Percentiles rank a stretch among this genome's conserved stretches.
These are phyloP conservation scores for Andrena fulva DNA, from an alignment of 2,888 invertebrate species.

Conservation along the genomic window DNA sequence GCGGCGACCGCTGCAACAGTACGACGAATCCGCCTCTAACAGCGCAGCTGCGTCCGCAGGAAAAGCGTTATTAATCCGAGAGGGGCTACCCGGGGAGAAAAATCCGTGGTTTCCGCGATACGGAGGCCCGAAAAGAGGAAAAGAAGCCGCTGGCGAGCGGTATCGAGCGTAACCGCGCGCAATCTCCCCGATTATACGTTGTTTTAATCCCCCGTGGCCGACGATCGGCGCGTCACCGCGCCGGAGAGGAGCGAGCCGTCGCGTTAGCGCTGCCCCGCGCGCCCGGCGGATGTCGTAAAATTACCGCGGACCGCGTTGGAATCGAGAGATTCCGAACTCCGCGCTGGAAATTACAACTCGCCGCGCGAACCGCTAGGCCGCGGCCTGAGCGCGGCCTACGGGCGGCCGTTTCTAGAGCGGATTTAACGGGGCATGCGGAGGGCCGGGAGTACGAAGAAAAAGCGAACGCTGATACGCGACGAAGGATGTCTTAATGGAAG, in stretches of 20 bases:
- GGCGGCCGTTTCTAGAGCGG: conserved; percentile 59
- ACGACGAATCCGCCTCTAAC: background rate
- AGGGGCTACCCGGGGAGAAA: background rate
- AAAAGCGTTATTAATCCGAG: conserved; percentile 42
- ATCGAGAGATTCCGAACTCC: conserved; percentile 18
- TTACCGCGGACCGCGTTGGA: conserved; percentile 32
- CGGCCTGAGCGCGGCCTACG: background rate
- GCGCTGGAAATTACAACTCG: conserved; percentile 60
- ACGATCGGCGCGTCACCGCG: conserved; percentile 21
- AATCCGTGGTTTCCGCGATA: conserved; percentile 37
- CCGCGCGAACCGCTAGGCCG: conserved; percentile 54
- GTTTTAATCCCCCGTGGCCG: conserved; percentile 34
- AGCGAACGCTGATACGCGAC: conserved; percentile 58
- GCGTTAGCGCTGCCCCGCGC: background rate
- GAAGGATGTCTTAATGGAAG: conserved; percentile 63
- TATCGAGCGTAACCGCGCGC: conserved; percentile 19
- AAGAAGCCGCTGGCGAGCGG: background rate
- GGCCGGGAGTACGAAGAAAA: conserved; percentile 43
- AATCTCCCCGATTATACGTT: conserved; percentile 55
- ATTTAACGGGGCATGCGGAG: conserved; percentile 63
- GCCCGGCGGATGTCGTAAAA: conserved; percentile 54
- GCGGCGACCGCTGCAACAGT: conserved; percentile 3
- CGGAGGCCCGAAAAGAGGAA: background rate
- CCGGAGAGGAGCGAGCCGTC: background rate
- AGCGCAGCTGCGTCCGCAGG: conserved; percentile 29